Evolutionary conservation across 1,140 invertebrate species (phyloP), one percentile per base, ranked within the genome.

Genomic region (Physella acuta): DNA sequence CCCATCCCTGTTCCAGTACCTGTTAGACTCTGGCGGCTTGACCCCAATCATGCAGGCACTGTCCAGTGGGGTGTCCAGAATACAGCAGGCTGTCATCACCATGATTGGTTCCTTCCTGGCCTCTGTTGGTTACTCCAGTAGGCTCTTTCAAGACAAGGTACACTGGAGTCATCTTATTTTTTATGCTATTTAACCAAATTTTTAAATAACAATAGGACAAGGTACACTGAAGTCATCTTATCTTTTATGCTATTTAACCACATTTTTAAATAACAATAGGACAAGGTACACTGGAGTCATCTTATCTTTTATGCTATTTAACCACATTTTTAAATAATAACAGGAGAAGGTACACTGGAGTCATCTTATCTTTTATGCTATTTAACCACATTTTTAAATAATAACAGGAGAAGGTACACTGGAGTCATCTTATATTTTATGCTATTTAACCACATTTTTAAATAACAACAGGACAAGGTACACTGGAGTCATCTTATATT

Each of bases 1-100:
- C 33, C 73, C 78, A 24, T 58, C 64, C 16, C 75, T 85, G 39
- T 82, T 84, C 63, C 81, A 83, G 64, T 82, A 74, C 70, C 77
- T 85, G 2, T 77, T 85, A 52, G 84, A 85, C 60, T 82, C 82
- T 36, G 81, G 82, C 16, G 84, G 84, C 16, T 60, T 84, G 37
- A 76, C 78, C 1, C 78, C 79, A 30, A 68, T 84, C 31, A 74
- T 83, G 17, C 75, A 76, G 20, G 75, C 82, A 5, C 72, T 85
- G 56, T 77, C 74, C 0, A 71, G 76, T 31, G 78, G 82, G 8
- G 79, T 82, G 34, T 79, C 77, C 5, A 72, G 79, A 16, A 79
- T 85, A 17, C 84, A 85, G 70, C 84, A 85, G 70, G 78, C 84
- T 20, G 76, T 83, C 16, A 75, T 85, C 51, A 85, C 84, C 20